phyloP scores from a whole-genome alignment of 1,140 invertebrate genomes.

The Drosophila rufa region DNA sequence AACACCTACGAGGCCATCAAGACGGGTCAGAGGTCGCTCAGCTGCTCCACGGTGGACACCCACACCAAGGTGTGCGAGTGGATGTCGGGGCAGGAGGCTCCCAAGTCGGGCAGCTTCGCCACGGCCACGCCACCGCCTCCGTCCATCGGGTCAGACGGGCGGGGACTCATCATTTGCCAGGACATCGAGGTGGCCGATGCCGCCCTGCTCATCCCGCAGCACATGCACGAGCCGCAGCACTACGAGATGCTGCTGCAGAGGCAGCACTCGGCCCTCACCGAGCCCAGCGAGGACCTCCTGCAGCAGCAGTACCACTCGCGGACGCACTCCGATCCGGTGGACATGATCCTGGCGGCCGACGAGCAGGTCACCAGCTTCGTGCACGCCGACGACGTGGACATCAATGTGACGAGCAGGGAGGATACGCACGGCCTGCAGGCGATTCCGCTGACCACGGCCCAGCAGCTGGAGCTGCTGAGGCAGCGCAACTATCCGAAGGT shows the following conservation, averaged over 20 bases:
- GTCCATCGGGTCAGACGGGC: conserved; percentile 87
- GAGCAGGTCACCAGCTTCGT: conserved; percentile 86
- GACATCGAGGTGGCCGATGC: conserved; percentile 80
- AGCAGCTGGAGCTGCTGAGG: conserved; percentile 90
- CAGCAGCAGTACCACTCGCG: conserved; percentile 62
- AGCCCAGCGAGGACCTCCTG: conserved; percentile 61
- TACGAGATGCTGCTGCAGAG: conserved; percentile 72
- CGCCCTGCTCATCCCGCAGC: conserved; percentile 67
- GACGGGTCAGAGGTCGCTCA: conserved; percentile 86
- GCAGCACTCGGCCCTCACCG: conserved; percentile 73
- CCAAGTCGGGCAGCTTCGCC: conserved; percentile 76
- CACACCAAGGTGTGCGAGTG: conserved; percentile 94
- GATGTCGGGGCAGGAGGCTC: conserved; percentile 89
- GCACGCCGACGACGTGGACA: conserved; percentile 86
- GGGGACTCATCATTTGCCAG: conserved; percentile 79
- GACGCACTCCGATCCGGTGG: conserved; percentile 90
- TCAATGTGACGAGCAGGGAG: conserved; percentile 90
- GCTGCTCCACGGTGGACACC: conserved; percentile 92
- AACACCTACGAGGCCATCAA: conserved; percentile 87
- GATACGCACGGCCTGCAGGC: conserved; percentile 73
- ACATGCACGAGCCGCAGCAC: conserved; percentile 66
- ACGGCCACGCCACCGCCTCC: conserved; percentile 86
- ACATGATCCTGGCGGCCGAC: conserved; percentile 84
- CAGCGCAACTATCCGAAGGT: conserved; percentile 93
- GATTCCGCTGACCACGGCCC: conserved; percentile 87